These are phyloP conservation scores for Shinisaurus crocodilurus DNA, from an alignment of 2,113 vertebrate species.

Conservation along the genomic window DNA sequence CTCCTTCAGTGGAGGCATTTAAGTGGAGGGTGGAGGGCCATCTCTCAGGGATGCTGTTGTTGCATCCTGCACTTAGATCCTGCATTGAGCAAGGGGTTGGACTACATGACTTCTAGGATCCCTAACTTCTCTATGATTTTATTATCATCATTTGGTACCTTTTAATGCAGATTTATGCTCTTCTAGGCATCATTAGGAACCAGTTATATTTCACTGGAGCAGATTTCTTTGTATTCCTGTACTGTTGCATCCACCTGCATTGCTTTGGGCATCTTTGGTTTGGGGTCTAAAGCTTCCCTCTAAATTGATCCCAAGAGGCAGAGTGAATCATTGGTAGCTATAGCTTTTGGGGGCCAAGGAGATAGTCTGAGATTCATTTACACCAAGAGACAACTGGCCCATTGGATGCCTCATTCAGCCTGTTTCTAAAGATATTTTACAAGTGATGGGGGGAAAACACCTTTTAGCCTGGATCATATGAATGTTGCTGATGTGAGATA, in stretches of 20 bases:
- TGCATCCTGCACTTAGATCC: too few relatives aligned
- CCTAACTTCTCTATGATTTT: not conserved
- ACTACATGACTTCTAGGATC: not conserved
- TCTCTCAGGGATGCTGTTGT: too few relatives aligned
- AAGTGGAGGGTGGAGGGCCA: too few relatives aligned
- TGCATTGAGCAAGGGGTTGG: not conserved
- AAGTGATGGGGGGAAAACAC: not conserved
- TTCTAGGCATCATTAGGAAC: not conserved
- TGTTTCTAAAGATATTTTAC: not conserved
- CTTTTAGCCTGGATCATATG: not conserved
- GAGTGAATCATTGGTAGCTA: not conserved
- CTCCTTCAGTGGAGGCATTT: too few relatives aligned
- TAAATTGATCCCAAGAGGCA: not conserved
- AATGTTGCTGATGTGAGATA: not conserved
- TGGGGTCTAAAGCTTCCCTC: not conserved
- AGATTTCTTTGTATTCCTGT: not conserved
- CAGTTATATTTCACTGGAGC: not conserved
- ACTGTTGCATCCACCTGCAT: not conserved
- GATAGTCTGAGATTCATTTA: not conserved
- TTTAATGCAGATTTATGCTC: not conserved
- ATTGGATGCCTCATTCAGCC: not conserved
- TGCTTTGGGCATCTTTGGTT: not conserved
- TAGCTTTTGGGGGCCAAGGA: not conserved
- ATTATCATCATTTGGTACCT: not conserved
- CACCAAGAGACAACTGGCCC: not conserved